phyloP scores from a whole-genome alignment of 2,888 invertebrate species.

The Acanthoscelides obtectus region DNA sequence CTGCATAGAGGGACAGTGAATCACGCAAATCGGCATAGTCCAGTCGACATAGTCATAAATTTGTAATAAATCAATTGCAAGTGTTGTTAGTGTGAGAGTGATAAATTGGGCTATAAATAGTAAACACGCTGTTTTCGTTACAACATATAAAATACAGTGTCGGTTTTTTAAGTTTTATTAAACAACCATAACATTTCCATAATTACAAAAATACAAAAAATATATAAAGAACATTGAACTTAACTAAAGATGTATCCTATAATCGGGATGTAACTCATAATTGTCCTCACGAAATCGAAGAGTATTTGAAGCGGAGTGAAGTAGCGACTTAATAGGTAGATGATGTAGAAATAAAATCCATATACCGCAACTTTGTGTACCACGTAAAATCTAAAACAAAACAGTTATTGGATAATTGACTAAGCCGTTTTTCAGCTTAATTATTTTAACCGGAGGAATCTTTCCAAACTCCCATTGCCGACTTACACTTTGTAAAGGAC shows the following conservation, averaged over 20 bases:
- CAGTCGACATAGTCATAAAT: no score
- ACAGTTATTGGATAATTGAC: slow-evolving; percentile 7
- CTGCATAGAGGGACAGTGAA: no score
- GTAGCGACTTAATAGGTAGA: slow-evolving; percentile 25
- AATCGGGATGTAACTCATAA: slow-evolving; percentile 14
- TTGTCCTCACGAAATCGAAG: slow-evolving; percentile 20
- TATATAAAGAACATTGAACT: not conserved
- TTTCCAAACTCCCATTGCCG: no score
- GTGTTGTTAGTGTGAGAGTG: no score
- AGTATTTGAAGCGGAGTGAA: slow-evolving; percentile 21
- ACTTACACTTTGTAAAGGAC: slow-evolving; percentile 1
- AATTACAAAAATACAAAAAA: not conserved
- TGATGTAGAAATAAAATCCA: slow-evolving; percentile 44
- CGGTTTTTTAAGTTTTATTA: not conserved
- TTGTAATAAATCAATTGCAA: no score
- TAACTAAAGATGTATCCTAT: slow-evolving; percentile 11
- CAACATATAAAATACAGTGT: not conserved
- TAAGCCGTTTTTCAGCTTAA: no score
- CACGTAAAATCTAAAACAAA: slow-evolving; percentile 52
- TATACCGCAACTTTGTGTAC: slow-evolving; percentile 50
- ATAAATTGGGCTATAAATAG: no score
- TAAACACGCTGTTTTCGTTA: no score
- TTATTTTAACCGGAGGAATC: no score
- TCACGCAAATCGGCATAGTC: no score
- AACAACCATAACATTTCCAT: not conserved